A percentile compares a stretch with the other conserved stretches of the same genome.
Conservation (phyloP, 1,140 invertebrate species). For the Cotesia typhae region DNA sequence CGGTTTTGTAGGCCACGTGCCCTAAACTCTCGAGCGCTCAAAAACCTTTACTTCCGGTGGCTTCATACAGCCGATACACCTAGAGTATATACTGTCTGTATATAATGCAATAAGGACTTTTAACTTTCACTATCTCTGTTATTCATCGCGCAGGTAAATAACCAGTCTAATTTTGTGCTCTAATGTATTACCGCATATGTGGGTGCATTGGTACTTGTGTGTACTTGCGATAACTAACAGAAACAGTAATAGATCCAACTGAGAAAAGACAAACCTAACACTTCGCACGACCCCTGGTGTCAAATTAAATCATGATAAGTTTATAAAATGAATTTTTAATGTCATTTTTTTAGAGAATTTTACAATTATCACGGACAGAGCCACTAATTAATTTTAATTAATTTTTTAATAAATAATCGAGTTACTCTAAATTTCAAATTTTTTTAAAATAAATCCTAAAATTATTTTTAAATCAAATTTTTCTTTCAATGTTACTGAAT, state of each 20-base stretch:
- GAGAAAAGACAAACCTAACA: slow-evolving; percentile 12
- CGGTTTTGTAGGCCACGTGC: slow-evolving; percentile 12
- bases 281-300: slow-evolving; percentile 20
- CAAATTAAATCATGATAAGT: neutral
- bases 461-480: too few species aligned
- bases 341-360: neutral
- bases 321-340: neutral
- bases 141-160: neutral
- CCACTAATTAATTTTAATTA: too few species aligned
- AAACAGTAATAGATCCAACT: neutral
- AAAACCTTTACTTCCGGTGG: slow-evolving; percentile 29
- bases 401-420: too few species aligned
- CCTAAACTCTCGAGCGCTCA: slow-evolving; percentile 21
- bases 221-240: neutral
- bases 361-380: neutral
- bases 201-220: neutral
- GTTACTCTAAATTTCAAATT: too few species aligned
- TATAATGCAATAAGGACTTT: slow-evolving; percentile 17
- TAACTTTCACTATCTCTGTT: slow-evolving; percentile 7
- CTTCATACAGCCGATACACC: neutral
- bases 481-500: too few species aligned
- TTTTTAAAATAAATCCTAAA: too few species aligned
- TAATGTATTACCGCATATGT: too few species aligned
- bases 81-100: too few species aligned
- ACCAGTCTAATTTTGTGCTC: neutral